phyloP scores from a whole-genome alignment of 1,140 invertebrate genomes.

The Catajapyx aquilonaris region DNA sequence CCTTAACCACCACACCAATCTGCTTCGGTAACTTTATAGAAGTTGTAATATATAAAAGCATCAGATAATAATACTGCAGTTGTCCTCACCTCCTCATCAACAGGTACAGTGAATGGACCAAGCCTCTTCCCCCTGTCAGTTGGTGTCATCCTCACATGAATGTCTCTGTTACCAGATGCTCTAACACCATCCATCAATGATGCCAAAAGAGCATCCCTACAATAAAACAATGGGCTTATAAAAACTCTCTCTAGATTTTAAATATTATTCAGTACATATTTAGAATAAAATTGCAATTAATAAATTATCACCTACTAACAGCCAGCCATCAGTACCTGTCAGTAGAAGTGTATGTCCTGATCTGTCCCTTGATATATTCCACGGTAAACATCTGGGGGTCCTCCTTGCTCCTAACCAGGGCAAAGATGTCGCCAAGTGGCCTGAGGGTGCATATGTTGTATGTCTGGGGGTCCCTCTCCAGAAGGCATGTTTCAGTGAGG shows the following conservation, averaged over 20 bases:
- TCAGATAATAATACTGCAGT: no score
- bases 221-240: conserved; percentile 11
- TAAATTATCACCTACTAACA: background rate
- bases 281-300: background rate
- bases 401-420: conserved; percentile 65
- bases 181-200: conserved; percentile 88
- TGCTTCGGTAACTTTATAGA: no score
- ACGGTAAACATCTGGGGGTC: conserved; percentile 88
- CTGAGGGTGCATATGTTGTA: conserved; percentile 79
- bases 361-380: conserved; percentile 83
- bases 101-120: conserved; percentile 62
- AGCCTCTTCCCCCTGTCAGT: conserved; percentile 68
- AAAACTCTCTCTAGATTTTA: conserved; percentile 2
- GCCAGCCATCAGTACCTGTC: conserved; percentile 32
- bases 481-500: conserved; percentile 79
- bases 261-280: background rate
- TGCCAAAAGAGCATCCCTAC: conserved; percentile 82
- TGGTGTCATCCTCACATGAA: conserved; percentile 76
- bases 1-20: no score
- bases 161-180: conserved; percentile 87
- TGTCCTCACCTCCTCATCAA: conserved; percentile 67
- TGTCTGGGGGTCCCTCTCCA: conserved; percentile 90
- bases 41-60: no score
- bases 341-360: conserved; percentile 65
- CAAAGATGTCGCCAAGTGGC: conserved; percentile 75